Evolutionary conservation across 2,888 invertebrate species (phyloP).

Genomic region (Sphecodes monilicornis): DNA sequence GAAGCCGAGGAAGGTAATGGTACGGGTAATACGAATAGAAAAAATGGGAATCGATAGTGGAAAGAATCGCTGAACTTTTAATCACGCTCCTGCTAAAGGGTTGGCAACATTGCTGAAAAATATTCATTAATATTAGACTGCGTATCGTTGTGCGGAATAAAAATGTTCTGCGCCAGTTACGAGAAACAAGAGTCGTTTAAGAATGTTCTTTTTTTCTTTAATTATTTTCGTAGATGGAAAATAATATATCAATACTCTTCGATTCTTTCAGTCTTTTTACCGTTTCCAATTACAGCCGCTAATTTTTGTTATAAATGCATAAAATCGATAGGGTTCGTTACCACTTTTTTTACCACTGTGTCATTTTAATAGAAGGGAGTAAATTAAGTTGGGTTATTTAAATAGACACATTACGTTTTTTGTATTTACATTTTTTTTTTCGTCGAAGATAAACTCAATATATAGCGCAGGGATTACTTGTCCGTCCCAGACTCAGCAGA

Average conservation of each 20-base stretch:
- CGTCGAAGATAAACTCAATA: background rate
- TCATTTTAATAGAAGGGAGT: background rate
- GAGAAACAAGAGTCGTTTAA: background rate
- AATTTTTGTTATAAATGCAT: background rate
- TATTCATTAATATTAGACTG: background rate
- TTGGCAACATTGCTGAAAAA: background rate
- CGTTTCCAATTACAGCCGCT: background rate
- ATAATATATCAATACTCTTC: too few relatives aligned
- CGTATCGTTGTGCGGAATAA: background rate
- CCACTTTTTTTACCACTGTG: too few relatives aligned
- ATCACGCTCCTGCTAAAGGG: background rate
- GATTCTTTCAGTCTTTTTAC: too few relatives aligned
- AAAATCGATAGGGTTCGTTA: background rate
- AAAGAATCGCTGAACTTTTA: background rate
- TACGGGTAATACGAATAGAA: background rate
- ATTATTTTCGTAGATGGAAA: too few relatives aligned
- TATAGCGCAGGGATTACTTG: background rate
- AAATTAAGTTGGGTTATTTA: background rate
- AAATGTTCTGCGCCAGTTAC: background rate
- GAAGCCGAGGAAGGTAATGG: background rate
- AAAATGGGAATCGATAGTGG: background rate
- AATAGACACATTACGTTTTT: background rate
- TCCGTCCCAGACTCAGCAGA: background rate
- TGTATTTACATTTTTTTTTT: background rate
- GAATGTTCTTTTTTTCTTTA: background rate